Evolutionary conservation across 2,797 vertebrate species (phyloP).

Genomic region (Anabas testudineus): DNA sequence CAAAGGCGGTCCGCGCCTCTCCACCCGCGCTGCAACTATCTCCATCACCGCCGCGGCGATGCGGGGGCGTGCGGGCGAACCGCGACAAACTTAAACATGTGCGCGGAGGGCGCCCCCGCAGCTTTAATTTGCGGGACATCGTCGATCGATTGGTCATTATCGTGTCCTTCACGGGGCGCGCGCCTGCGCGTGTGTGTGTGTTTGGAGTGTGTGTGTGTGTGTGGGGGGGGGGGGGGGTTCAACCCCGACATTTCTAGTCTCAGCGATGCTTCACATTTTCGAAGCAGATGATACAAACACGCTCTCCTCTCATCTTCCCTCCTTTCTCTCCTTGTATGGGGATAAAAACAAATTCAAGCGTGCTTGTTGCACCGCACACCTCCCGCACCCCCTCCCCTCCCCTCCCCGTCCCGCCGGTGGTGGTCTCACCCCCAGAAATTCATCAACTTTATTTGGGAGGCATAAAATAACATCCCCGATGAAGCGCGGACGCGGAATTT

Average conservation of each 20-base stretch:
- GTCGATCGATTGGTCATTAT: conserved; percentile 75
- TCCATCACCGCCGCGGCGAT: conserved; percentile 68
- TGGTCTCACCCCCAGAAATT: conserved; percentile 54
- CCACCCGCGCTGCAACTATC: conserved; percentile 69
- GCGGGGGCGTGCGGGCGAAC: conserved; percentile 59
- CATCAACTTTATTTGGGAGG: conserved; percentile 55
- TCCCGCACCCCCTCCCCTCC: background rate
- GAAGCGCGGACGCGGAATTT: conserved; percentile 58
- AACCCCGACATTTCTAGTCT: conserved; percentile 27
- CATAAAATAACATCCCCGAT: conserved; percentile 39
- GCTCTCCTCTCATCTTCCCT: background rate
- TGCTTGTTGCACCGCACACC: conserved; percentile 42
- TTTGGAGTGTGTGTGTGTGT: background rate
- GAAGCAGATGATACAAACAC: conserved; percentile 17
- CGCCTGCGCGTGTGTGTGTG: background rate
- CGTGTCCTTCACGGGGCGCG: conserved; percentile 62
- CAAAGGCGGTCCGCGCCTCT: conserved; percentile 80
- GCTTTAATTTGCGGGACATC: conserved; percentile 49
- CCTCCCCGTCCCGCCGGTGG: conserved; percentile 22
- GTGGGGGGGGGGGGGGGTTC: background rate
- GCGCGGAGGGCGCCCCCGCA: conserved; percentile 3
- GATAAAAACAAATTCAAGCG: conserved; percentile 29
- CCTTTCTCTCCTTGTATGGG: conserved; percentile 27
- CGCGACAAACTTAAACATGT: conserved; percentile 46
- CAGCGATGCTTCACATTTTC: conserved; percentile 31